Base-by-base conservation (phyloP, 2,113 vertebrate genomes). In the Mormyrus lacerda region DNA sequence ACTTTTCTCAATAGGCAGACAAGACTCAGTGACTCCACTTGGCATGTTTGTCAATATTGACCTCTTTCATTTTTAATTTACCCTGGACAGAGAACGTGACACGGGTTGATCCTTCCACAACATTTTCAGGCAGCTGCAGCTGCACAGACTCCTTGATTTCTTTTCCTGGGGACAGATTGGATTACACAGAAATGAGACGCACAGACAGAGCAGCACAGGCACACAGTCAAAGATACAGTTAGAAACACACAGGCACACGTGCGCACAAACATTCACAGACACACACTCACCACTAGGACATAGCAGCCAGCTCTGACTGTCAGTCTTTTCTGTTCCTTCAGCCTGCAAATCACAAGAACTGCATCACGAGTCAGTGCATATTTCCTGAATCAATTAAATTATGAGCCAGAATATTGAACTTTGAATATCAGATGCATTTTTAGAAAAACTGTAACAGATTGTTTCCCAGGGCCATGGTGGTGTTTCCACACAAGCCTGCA, bases 31-130 rank as follows among this genome's bases (percentile, higher is more conserved):
- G 69, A 76, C 13, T 2, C 31, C 27, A 76, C 13, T 31, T 21
- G 24, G 27, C 65, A 76, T 24, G 61, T 27, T 27, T 89, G 35
- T 53, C 24, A 69, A 24, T 44, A 65, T 19, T 17, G 24, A 61
- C 10, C 15, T 39, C 45, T n/a, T 3, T n/a, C 65, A 8, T 21
- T 73, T 3, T 3, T 48, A 87, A 11, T 50, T 94, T 93, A 95
- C 95, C 95, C 61, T 95, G 89, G 2, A 95, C 94, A 42, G 95
- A 94, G 2, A 95, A 0, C 0, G 90, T 73, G 44, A 91, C 92
- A 15, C 84, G 92, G 35, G 90, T 91, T 61, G 95, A 95, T 90
- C 94, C 94, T 1, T 45, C 44, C 51, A 95, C 93, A 90, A 95
- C 82, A 2, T 93, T 90, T 0, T 88, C 50, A 10, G 95, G 95